phyloP scores from a whole-genome alignment of 1,140 invertebrate genomes.

The Aphidius ervi region DNA sequence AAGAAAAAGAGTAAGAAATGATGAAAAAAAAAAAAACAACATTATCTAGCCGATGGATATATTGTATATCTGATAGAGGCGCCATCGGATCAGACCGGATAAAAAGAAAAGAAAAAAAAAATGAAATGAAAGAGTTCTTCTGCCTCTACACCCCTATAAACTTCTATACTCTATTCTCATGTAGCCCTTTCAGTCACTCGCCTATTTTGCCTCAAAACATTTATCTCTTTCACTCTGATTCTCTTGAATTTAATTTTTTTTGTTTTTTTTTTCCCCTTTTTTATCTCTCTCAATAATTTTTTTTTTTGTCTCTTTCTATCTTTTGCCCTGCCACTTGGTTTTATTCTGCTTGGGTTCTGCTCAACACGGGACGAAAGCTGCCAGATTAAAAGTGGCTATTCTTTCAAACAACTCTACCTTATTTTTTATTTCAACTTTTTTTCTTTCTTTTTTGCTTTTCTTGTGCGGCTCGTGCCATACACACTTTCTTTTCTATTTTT shows the following conservation, averaged over 20 bases:
- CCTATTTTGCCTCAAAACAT: conserved; percentile 12
- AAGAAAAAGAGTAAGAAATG: conserved; percentile 11
- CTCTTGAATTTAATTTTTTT: neutral
- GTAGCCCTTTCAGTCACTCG: conserved; percentile 18
- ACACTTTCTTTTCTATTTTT: conserved; percentile 4
- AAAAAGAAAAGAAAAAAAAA: conserved; percentile 13
- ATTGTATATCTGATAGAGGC: conserved; percentile 18
- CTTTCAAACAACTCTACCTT: conserved; percentile 30
- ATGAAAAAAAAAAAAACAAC: conserved; percentile 10
- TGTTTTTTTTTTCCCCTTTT: too few relatives aligned
- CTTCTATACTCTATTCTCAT: conserved; percentile 1
- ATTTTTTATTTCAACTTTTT: neutral
- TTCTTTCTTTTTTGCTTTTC: neutral
- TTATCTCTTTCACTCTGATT: conserved; percentile 27
- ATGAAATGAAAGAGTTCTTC: conserved; percentile 21
- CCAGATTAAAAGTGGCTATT: conserved; percentile 44
- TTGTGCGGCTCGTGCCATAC: conserved; percentile 12
- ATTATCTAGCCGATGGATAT: neutral
- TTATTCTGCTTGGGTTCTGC: conserved; percentile 35
- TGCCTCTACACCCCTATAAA: conserved; percentile 7
- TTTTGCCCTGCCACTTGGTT: conserved; percentile 33
- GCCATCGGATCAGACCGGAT: conserved; percentile 31
- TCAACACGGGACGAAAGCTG: conserved; percentile 37
- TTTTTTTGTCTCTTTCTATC: conserved; percentile 9
- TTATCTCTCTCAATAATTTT: too few relatives aligned